Conservation (phyloP, 2,888 invertebrate genomes). For the Pardosa pseudoannulata region DNA sequence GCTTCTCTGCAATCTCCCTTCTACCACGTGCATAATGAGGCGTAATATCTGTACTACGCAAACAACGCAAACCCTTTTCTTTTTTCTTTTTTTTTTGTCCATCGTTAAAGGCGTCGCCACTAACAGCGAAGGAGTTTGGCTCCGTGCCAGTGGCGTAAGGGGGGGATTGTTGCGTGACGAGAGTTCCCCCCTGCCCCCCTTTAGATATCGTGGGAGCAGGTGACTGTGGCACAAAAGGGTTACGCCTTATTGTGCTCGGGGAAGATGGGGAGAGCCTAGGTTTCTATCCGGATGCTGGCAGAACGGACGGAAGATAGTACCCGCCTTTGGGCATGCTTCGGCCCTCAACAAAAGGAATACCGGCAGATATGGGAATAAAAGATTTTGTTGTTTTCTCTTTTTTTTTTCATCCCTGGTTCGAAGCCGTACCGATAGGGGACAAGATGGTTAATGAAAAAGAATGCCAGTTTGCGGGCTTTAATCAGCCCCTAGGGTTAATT, state of each 20-base stretch:
- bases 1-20: constrained; percentile 39
- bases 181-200: constrained; percentile 34
- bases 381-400: background rate
- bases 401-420: background rate
- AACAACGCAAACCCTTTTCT: constrained; percentile 61
- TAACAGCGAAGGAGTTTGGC: constrained; percentile 68
- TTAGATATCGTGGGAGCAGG: constrained; percentile 63
- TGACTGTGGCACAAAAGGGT: constrained; percentile 71
- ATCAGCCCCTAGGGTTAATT: constrained; percentile 28
- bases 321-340: constrained; percentile 57
- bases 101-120: constrained; percentile 70
- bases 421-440: background rate
- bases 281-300: constrained; percentile 60
- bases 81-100: constrained; percentile 49
- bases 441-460: constrained; percentile 11
- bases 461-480: background rate
- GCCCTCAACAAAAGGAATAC: constrained; percentile 40
- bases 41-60: constrained; percentile 72
- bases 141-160: constrained; percentile 42
- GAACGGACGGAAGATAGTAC: constrained; percentile 59
- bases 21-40: constrained; percentile 67
- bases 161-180: constrained; percentile 41
- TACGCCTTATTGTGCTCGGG: constrained; percentile 69
- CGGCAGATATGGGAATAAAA: constrained; percentile 25
- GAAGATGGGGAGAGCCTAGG: constrained; percentile 24